phyloP scores from a whole-genome alignment of 2,797 vertebrate species.

The Scolopax bukidnonensis region DNA sequence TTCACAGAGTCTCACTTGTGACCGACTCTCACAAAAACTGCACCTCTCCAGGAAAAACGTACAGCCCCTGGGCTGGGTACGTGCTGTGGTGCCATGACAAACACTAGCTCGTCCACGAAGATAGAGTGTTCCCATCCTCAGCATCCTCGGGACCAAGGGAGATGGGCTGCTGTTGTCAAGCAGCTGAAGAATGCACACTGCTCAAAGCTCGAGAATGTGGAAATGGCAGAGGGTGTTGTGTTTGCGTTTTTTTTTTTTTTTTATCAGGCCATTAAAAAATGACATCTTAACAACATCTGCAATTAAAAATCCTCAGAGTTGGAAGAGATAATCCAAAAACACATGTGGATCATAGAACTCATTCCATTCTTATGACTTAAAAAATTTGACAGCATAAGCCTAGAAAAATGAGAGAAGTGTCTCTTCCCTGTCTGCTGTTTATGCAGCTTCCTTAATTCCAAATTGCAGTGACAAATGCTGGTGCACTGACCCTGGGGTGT shows the following conservation, averaged over 20 bases:
- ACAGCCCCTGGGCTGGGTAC: background rate
- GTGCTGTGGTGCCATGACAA: background rate
- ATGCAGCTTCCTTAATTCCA: background rate
- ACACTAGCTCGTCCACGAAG: slow-evolving; percentile 1
- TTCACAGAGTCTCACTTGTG: slow-evolving; percentile 2
- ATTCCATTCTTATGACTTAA: slow-evolving; percentile 47
- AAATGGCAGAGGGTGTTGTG: background rate
- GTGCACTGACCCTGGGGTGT: background rate
- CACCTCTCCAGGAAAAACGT: slow-evolving; percentile 9
- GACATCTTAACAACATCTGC: slow-evolving; percentile 64
- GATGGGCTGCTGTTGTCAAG: slow-evolving; percentile 14
- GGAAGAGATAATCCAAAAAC: slow-evolving; percentile 21
- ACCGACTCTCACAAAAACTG: background rate
- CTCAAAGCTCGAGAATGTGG: slow-evolving; percentile 59
- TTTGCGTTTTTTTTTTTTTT: background rate
- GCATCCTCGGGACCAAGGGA: background rate
- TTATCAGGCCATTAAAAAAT: slow-evolving; percentile 36
- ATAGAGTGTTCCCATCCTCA: background rate
- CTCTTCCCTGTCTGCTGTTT: background rate
- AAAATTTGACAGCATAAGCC: slow-evolving; percentile 26
- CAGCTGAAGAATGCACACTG: slow-evolving; percentile 13
- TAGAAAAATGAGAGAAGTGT: slow-evolving; percentile 25
- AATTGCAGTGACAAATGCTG: background rate
- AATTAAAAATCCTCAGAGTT: slow-evolving; percentile 56
- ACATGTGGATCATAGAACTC: slow-evolving; percentile 36